Conservation (phyloP, 2,797 vertebrate genomes). For the Poecilia gillii region DNA sequence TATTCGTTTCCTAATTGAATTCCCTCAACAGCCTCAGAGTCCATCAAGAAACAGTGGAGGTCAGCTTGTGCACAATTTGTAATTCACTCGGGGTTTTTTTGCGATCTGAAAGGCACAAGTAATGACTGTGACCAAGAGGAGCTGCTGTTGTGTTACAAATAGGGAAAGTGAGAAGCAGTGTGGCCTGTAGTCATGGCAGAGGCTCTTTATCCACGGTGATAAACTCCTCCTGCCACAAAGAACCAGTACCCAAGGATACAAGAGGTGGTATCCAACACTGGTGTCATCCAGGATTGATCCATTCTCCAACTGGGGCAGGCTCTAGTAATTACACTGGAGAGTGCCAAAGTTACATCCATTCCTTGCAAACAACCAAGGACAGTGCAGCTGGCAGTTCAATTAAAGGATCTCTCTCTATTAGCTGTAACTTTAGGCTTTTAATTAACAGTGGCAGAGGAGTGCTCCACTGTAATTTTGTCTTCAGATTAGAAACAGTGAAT, state of each 20-base stretch:
- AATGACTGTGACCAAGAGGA: constrained; percentile 46
- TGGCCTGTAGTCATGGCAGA: constrained; percentile 47
- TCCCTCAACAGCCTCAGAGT: constrained; percentile 63
- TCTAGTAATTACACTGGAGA: constrained; percentile 65
- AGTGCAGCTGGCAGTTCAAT: constrained; percentile 68
- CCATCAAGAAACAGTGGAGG: constrained; percentile 53
- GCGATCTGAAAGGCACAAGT: constrained; percentile 44
- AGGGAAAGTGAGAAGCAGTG: constrained; percentile 23
- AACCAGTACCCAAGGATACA: constrained; percentile 58
- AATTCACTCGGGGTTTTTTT: constrained; percentile 49
- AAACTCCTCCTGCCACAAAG: constrained; percentile 52
- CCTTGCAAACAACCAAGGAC: constrained; percentile 56
- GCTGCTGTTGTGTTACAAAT: constrained; percentile 58
- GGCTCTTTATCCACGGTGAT: constrained; percentile 59
- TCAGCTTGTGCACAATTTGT: constrained; percentile 49
- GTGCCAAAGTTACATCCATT: constrained; percentile 56
- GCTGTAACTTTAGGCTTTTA: constrained; percentile 51
- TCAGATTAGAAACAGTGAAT: constrained; percentile 23
- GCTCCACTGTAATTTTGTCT: constrained; percentile 9
- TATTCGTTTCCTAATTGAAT: constrained; percentile 71
- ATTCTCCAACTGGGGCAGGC: constrained; percentile 49
- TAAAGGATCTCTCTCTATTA: constrained; percentile 59
- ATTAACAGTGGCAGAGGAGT: constrained; percentile 48
- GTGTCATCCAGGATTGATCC: constrained; percentile 68
- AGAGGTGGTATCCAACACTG: constrained; percentile 42